phyloP scores from a whole-genome alignment of 1,140 invertebrate genomes.

The Polyergus mexicanus region DNA sequence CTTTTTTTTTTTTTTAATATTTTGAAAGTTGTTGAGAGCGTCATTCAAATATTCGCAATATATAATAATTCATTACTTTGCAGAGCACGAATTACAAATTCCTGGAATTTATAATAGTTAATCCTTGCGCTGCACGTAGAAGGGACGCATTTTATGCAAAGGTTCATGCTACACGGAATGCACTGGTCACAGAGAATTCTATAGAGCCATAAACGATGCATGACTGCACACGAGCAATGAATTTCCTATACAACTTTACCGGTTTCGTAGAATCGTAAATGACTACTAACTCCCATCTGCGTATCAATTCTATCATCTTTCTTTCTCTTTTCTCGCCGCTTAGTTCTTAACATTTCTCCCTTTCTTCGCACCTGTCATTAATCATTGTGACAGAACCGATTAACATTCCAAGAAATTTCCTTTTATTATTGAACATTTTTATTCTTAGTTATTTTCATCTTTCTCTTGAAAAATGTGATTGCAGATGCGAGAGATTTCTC shows the following conservation, averaged over 20 bases:
- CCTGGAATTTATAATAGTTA: constrained; percentile 47
- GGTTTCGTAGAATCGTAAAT: constrained; percentile 25
- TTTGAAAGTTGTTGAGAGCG: not conserved
- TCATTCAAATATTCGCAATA: no score
- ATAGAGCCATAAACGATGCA: constrained; percentile 31
- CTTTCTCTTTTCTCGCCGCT: not conserved
- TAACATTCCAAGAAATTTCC: constrained; percentile 1
- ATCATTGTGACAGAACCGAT: not conserved
- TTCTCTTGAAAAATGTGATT: not conserved
- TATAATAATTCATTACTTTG: constrained; percentile 25
- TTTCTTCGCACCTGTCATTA: not conserved
- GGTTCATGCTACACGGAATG: constrained; percentile 8
- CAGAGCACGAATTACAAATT: constrained; percentile 15
- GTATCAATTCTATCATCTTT: not conserved
- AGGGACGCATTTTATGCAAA: constrained; percentile 31
- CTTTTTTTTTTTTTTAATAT: not conserved
- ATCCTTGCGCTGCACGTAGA: constrained; percentile 1
- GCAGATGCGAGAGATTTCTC: not conserved
- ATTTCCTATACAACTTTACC: not conserved
- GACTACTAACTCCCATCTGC: no score
- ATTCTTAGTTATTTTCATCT: not conserved
- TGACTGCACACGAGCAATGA: constrained; percentile 3
- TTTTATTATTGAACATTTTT: constrained; percentile 2
- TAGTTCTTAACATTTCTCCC: not conserved
- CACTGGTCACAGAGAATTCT: constrained; percentile 27